Percentiles rank a stretch among this genome's conserved stretches.
phyloP scores from a whole-genome alignment of 2,888 invertebrate genomes.

The Venusia cambrica region DNA sequence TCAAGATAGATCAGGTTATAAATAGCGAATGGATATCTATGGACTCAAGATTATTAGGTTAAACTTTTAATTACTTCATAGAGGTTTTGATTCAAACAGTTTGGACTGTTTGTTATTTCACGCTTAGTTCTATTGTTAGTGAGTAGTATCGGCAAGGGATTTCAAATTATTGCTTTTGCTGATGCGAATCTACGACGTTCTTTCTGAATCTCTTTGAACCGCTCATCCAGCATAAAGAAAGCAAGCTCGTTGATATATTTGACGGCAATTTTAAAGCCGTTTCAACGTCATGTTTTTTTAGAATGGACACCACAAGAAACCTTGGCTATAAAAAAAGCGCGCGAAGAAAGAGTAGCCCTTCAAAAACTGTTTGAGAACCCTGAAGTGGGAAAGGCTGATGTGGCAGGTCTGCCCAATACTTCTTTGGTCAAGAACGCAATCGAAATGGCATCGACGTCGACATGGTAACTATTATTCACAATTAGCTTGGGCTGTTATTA shows the following conservation, averaged over 20 bases:
- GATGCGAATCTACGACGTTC: too few species aligned
- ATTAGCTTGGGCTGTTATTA: constrained; percentile 1
- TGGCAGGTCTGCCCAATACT: constrained; percentile 40
- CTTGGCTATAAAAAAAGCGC: constrained; percentile 60
- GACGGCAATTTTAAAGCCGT: too few species aligned
- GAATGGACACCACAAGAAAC: constrained; percentile 70
- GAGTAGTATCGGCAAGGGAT: too few species aligned
- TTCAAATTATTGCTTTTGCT: too few species aligned
- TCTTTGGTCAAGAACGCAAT: constrained; percentile 45
- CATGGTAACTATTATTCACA: constrained; percentile 42
- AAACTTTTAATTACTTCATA: constrained; percentile 7
- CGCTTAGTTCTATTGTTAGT: too few species aligned
- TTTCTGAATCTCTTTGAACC: too few species aligned
- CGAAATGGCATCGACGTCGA: constrained; percentile 45
- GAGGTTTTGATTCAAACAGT: too few species aligned
- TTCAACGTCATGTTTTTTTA: constrained; percentile 40
- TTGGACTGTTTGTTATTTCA: too few species aligned
- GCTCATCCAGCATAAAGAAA: too few species aligned
- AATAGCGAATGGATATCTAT: constrained; percentile 83
- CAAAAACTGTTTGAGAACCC: constrained; percentile 39
- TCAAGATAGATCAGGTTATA: constrained; percentile 81
- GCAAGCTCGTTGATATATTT: too few species aligned
- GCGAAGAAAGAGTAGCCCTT: constrained; percentile 50
- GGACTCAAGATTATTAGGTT: constrained; percentile 80
- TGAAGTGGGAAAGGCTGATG: constrained; percentile 32